These are phyloP conservation scores for Amia ocellicauda DNA, from an alignment of 2,113 vertebrate genomes.

Conservation along the genomic window DNA sequence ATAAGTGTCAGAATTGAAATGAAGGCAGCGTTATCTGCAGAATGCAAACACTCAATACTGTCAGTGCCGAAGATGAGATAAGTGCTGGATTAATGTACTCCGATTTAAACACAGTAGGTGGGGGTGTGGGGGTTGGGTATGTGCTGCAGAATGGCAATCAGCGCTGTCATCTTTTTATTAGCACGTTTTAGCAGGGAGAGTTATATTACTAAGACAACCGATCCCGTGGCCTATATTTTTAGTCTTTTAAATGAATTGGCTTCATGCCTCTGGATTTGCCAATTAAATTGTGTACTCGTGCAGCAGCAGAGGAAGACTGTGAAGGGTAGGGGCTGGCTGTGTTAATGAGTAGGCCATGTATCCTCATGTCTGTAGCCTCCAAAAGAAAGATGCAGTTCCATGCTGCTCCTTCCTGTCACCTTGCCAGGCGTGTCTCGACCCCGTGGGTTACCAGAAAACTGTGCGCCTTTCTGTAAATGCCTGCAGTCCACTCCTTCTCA, in stretches of 20 bases:
- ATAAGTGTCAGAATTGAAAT: not conserved
- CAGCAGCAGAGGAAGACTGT: too few species aligned
- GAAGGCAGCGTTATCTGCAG: not conserved
- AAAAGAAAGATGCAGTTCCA: too few species aligned
- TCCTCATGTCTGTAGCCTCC: too few species aligned
- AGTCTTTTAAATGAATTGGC: too few species aligned
- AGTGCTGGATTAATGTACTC: not conserved
- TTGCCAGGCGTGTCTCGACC: not conserved
- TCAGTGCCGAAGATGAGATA: not conserved
- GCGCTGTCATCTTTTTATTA: not conserved
- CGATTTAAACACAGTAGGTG: not conserved
- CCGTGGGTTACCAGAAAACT: not conserved
- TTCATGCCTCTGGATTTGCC: too few species aligned
- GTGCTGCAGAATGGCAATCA: not conserved
- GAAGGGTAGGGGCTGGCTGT: too few species aligned
- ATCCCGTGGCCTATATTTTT: too few species aligned
- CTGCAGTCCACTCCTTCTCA: not conserved
- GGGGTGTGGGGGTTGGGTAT: not conserved
- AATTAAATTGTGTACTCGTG: too few species aligned
- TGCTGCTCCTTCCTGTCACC: too few species aligned
- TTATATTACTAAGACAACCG: too few species aligned
- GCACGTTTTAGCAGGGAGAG: too few species aligned
- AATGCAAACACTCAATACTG: not conserved
- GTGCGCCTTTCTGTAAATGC: not conserved
- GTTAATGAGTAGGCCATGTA: too few species aligned